These are phyloP conservation scores for Stomatorhinus ivindoensis DNA, from an alignment of 2,113 vertebrate genomes.

Conservation along the genomic window DNA sequence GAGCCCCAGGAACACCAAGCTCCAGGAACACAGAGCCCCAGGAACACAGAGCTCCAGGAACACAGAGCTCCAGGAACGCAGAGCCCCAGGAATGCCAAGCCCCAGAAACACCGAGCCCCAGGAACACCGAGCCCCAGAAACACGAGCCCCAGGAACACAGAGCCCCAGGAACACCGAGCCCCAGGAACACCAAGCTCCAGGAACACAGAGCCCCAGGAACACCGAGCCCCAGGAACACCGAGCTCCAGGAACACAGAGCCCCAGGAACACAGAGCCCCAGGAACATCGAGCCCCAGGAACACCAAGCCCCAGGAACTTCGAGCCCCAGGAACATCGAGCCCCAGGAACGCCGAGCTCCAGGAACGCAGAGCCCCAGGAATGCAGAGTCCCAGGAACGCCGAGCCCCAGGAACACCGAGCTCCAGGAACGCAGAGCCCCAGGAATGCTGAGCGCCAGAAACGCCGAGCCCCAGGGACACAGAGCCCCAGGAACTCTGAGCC, in stretches of 20 bases:
- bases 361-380: conserved; percentile 21
- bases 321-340: conserved; percentile 40
- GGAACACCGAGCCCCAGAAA: too few species aligned
- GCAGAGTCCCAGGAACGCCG: conserved; percentile 40
- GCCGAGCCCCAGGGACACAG: neutral
- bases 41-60: too few species aligned
- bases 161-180: too few species aligned
- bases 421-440: conserved; percentile 34
- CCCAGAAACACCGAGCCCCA: too few species aligned
- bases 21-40: conserved; percentile 34
- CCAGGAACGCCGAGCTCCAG: conserved; percentile 35
- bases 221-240: too few species aligned
- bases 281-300: conserved; percentile 41
- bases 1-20: too few species aligned
- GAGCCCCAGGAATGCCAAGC: too few species aligned
- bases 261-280: conserved; percentile 33
- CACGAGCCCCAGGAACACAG: too few species aligned
- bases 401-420: conserved; percentile 22
- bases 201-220: too few species aligned
- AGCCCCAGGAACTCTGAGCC: conserved; percentile 41
- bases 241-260: conserved; percentile 9
- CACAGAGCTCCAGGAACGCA: too few species aligned
- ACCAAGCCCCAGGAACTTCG: neutral
- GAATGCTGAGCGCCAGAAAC: conserved; percentile 39
- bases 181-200: too few species aligned